Evolutionary conservation across 2,888 invertebrate species (phyloP), one percentile per base, ranked within the genome.

Genomic region (Dilophus febrilis): DNA sequence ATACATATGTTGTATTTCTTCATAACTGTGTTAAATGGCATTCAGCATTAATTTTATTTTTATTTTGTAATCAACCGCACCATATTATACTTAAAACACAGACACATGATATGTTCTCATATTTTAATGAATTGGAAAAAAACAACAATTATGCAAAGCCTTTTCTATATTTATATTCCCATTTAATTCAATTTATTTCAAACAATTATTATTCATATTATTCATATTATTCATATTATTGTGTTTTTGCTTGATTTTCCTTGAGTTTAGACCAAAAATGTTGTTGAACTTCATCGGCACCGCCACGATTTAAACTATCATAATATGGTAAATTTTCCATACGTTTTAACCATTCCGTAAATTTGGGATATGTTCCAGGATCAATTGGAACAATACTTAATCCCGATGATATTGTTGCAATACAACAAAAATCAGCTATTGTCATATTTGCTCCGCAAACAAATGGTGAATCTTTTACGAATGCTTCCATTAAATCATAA

Each of bases 361-460:
- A 42, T 46, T 64, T 65, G 17, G 66, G 64, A 44, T 64, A 66
- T 48, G 61, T 64, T 42, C 59, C 61, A 37, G 61, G 58, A 45
- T 65, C 65, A 40, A 66, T 59, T 19, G 61, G 64, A 3, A 63
- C 64, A 18, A 58, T 57, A 35, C 65, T 59, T 39, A 64, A 60
- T 0, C 52, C 62, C 3, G 66, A 65, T 35, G 64, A 59, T 8
- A 67, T 55, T 5, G 65, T 65, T 40, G 67, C 60, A 27, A 64
- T 60, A 45, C 64, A 63, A 47, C 65, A 65, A 22, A 66, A 56
- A 52, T 67, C 67, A n/a, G 61, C 67, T 45, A 67, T 58, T 12
- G 67, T 65, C 44, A 66, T 42, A 32, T 54, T 54, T 43, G 60
- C 53, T 37, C 65, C 65, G 34, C 60, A 59, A 29, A 67, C 45